A percentile compares a stretch with the other conserved stretches of the same genome.
Conservation (phyloP, 37 sponge, comb jelly and placozoan species). For the Beroe forskalii region DNA sequence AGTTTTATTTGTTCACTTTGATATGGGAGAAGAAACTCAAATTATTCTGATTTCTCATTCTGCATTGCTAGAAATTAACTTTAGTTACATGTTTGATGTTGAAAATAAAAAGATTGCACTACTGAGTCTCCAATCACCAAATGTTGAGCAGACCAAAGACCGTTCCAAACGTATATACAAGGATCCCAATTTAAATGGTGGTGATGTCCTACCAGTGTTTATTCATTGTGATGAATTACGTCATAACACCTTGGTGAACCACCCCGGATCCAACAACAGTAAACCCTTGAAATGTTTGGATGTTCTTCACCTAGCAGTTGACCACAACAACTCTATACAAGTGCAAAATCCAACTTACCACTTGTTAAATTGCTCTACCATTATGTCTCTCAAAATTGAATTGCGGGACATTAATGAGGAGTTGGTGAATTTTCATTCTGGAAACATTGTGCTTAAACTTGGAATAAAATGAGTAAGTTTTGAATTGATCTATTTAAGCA, state of each 20-base stretch:
- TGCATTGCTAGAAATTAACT: not conserved
- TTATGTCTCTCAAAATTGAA: not conserved
- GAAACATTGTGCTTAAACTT: not conserved
- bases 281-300: not conserved
- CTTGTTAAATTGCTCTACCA: not conserved
- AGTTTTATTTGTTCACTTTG: not conserved
- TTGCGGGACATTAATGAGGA: not conserved
- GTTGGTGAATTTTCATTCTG: not conserved
- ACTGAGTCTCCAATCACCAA: not conserved
- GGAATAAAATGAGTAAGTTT: not conserved
- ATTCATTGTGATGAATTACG: not conserved
- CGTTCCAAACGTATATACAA: not conserved
- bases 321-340: not conserved
- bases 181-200: not conserved
- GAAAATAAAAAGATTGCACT: slow-evolving; percentile 1
- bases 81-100: not conserved
- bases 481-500: not conserved
- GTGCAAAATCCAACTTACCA: slow-evolving; percentile 8
- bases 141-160: not conserved
- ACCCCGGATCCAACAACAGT: not conserved
- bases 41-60: not conserved
- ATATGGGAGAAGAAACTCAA: not conserved
- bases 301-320: not conserved
- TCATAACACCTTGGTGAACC: not conserved
- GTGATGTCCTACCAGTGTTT: not conserved